A percentile compares a stretch with the other conserved stretches of the same genome.
Conservation (phyloP, 1,140 invertebrate genomes). For the Drosophila tsacasi region DNA sequence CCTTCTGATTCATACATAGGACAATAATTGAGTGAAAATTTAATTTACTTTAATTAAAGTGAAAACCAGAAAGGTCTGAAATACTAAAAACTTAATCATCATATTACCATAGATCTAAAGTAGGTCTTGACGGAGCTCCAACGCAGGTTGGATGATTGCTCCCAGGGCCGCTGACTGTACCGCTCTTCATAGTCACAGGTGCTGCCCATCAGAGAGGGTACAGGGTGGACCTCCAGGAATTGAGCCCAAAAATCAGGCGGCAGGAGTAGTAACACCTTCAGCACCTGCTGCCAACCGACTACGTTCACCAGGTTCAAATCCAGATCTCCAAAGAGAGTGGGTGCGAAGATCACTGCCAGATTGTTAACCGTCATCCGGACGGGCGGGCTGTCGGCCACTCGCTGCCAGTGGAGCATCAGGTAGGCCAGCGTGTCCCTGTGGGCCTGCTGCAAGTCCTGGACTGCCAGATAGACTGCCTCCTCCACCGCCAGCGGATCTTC, state of each 20-base stretch:
- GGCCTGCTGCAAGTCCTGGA: conserved; percentile 91
- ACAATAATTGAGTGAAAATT: neutral
- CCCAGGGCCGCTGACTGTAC: conserved; percentile 40
- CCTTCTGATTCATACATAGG: neutral
- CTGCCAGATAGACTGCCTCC: conserved; percentile 88
- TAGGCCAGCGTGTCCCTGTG: conserved; percentile 95
- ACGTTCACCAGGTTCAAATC: conserved; percentile 85
- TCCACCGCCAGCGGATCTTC: conserved; percentile 84
- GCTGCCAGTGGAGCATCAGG: conserved; percentile 93
- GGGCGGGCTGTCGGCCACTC: conserved; percentile 87
- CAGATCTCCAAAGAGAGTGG: conserved; percentile 88
- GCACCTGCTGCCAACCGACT: conserved; percentile 58
- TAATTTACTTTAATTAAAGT: neutral
- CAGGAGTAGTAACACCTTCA: conserved; percentile 47
- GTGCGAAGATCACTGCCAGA: conserved; percentile 93
- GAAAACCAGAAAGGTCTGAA: neutral
- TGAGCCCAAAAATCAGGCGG: conserved; percentile 61
- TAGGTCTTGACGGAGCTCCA: conserved; percentile 68
- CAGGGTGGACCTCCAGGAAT: conserved; percentile 62
- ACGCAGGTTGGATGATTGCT: conserved; percentile 39
- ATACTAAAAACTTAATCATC: neutral
- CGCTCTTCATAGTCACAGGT: conserved; percentile 38
- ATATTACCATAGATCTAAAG: conserved; percentile 68
- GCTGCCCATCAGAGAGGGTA: conserved; percentile 27
- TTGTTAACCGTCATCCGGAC: conserved; percentile 93